These are phyloP conservation scores for Catamblyrhynchus diadema DNA, from an alignment of 2,797 vertebrate species.

Conservation along the genomic window DNA sequence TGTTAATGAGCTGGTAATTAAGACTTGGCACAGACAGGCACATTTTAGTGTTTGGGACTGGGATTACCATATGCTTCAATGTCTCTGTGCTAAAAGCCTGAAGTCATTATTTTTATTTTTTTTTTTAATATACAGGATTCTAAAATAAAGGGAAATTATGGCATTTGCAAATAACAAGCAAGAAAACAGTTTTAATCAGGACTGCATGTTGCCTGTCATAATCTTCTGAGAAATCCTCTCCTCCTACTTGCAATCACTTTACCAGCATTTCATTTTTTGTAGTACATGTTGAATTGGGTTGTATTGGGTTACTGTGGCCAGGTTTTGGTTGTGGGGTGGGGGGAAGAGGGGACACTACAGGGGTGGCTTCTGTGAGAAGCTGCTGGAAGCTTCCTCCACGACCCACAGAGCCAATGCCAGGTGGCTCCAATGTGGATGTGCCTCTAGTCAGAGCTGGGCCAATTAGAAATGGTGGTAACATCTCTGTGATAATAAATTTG, in stretches of 20 bases:
- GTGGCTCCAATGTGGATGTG: not conserved
- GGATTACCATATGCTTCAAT: constrained; percentile 80
- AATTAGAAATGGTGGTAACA: too few species aligned
- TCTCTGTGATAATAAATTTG: not conserved
- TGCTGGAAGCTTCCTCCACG: not conserved
- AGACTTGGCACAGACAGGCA: constrained; percentile 79
- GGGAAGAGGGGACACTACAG: not conserved
- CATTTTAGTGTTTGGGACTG: constrained; percentile 78
- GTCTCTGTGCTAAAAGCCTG: constrained; percentile 69
- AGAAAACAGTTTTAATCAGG: not conserved
- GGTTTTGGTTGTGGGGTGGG: not conserved
- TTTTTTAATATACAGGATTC: constrained; percentile 38
- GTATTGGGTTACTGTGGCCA: not conserved
- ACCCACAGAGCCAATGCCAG: not conserved
- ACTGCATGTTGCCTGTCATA: not conserved
- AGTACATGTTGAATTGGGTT: not conserved
- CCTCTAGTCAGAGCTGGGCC: too few species aligned
- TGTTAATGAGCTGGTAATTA: constrained; percentile 89
- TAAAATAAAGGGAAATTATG: not conserved
- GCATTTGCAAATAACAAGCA: not conserved
- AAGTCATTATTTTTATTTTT: not conserved
- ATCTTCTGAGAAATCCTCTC: not conserved
- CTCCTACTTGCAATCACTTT: not conserved
- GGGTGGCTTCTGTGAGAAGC: not conserved
- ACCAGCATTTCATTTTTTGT: not conserved